Base-by-base conservation (phyloP, 2,888 invertebrate species). In the Beris chalybata region DNA sequence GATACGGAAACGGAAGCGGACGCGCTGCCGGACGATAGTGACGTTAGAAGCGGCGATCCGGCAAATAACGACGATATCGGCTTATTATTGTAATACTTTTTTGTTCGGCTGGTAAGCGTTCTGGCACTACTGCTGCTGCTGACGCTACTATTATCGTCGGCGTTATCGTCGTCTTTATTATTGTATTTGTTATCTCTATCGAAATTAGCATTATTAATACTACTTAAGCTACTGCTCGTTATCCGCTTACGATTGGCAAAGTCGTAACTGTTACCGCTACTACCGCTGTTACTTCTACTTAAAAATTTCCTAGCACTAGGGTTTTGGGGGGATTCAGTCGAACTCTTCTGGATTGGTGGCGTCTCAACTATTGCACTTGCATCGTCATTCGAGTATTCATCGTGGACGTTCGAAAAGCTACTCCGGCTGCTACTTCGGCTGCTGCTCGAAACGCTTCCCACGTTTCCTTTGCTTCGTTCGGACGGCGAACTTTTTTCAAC, bases 171-270 rank as follows among this genome's bases (percentile, higher is more conserved):
- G 38, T 74, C 71, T 32, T 77, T 78, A 66, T 77, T 78, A 71
- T 77, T 77, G 76, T 56, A 77, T 76, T 59, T 77, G 76, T 77
- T 77, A 53, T 78, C 76, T 15, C 78, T 77, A 32, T 74, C 76
- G 64, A 73, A 72, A 56, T 78, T 77, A 29, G 76, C 74, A 31
- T 77, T 75, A 66, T 76, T 77, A 50, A 75, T 76, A 61, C 57
- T 58, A 58, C 57, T 58, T 58, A 58, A 58, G 57, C 58, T 48
- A 48, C 58, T 48, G 38, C 38, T 38, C 9, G 38, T 38, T 38
- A 38, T 38, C 38, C 38, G 38, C 9, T 38, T 38, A 38, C 38
- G 38, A 38, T 38, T 38, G 9, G 38, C 9, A 38, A 3, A 9
- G 9, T 38, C 38, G 38, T 38, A 38, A 47, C 58, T 59, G 15